Evolutionary conservation across 2,113 vertebrate genomes (phyloP).

Genomic region (Indri indri): DNA sequence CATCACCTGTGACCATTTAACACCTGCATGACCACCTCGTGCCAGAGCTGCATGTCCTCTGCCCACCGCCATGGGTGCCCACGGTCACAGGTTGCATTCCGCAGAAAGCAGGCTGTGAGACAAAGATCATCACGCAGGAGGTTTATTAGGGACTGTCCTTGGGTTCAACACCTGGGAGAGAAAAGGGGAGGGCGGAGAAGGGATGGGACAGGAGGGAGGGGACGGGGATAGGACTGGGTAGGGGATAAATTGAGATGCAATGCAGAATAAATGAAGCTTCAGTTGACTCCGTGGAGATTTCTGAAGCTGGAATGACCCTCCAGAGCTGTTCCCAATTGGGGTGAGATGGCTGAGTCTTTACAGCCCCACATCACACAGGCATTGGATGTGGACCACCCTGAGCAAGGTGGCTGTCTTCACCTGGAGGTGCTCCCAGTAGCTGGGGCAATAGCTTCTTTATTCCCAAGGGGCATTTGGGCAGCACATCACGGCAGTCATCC

Average conservation of each 20-base stretch:
- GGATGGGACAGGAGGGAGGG: not conserved
- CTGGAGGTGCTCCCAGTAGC: not conserved
- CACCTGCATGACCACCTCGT: not conserved
- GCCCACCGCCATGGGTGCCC: not conserved
- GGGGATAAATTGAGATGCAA: not conserved
- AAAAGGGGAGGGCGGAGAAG: not conserved
- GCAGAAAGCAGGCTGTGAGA: not conserved
- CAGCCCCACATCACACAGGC: not conserved
- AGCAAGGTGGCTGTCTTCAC: not conserved
- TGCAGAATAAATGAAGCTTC: not conserved
- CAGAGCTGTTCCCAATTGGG: not conserved
- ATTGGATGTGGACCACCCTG: not conserved
- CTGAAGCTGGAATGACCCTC: not conserved
- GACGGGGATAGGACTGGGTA: not conserved
- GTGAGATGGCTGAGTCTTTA: not conserved
- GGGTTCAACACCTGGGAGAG: not conserved
- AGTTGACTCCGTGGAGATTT: not conserved
- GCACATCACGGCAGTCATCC: not conserved
- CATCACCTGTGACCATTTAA: not conserved
- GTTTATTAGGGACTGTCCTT: not conserved
- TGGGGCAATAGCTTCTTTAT: not conserved
- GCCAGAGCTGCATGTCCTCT: not conserved
- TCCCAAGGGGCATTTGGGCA: not conserved
- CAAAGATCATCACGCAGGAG: not conserved
- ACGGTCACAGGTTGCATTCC: not conserved